A percentile compares a stretch with the other conserved stretches of the same genome.
phyloP scores from a whole-genome alignment of 1,140 invertebrate species.

The Plodia interpunctella region DNA sequence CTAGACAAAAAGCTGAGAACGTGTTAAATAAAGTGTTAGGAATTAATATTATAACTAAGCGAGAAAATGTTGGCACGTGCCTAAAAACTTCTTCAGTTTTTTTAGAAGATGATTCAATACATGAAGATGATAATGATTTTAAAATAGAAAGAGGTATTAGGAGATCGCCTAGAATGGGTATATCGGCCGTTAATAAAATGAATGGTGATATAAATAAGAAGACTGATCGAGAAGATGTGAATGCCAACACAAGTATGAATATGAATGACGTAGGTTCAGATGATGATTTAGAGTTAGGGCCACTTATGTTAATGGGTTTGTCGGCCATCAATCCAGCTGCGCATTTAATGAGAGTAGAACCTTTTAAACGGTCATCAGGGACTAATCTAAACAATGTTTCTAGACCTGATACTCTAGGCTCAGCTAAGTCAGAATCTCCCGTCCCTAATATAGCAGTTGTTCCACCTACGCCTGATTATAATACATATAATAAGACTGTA shows the following conservation, averaged over 20 bases:
- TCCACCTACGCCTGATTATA: slow-evolving; percentile 84
- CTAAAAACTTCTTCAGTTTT: slow-evolving; percentile 67
- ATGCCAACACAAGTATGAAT: slow-evolving; percentile 39
- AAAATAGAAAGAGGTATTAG: slow-evolving; percentile 64
- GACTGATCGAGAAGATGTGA: slow-evolving; percentile 54
- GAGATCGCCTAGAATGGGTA: slow-evolving; percentile 67
- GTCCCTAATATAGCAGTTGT: slow-evolving; percentile 85
- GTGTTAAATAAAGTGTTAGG: slow-evolving; percentile 71
- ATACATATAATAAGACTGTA: slow-evolving; percentile 72
- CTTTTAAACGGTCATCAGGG: slow-evolving; percentile 52
- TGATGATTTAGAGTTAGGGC: slow-evolving; percentile 78
- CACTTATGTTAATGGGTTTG: slow-evolving; percentile 80
- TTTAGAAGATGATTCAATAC: slow-evolving; percentile 65
- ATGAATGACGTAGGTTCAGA: slow-evolving; percentile 60
- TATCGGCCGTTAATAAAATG: slow-evolving; percentile 67
- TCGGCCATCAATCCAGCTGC: slow-evolving; percentile 81
- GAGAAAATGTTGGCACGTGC: slow-evolving; percentile 64
- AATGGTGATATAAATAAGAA: slow-evolving; percentile 68
- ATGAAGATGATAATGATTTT: slow-evolving; percentile 64
- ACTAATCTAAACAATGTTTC: slow-evolving; percentile 42
- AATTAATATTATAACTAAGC: slow-evolving; percentile 68
- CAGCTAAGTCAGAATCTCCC: slow-evolving; percentile 63
- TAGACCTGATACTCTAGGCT: slow-evolving; percentile 55
- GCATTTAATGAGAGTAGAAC: slow-evolving; percentile 80
- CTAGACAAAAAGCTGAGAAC: slow-evolving; percentile 69